Base-by-base conservation (phyloP, 2,888 invertebrate species). In the Theodoxus fluviatilis region DNA sequence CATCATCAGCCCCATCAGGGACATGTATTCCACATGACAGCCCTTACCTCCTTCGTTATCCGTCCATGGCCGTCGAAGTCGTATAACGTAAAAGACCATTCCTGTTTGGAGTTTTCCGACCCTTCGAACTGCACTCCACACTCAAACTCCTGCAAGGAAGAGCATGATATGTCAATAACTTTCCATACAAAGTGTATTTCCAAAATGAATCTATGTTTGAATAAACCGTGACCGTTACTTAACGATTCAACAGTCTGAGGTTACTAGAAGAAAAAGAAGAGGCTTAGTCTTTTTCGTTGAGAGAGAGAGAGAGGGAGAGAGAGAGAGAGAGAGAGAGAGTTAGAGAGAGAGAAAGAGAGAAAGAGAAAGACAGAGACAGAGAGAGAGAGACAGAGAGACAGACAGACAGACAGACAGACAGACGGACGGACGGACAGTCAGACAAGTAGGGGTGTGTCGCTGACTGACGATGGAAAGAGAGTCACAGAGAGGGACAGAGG, bases 51-150 rank as follows among this genome's bases (percentile, higher is more conserved):
- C 90, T 94, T 95, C 83, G 95, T 95, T 89, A 95, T 94, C 88
- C 94, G 94, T 71, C 95, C 95, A 86, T 94, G 94, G 55, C 95
- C 95, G 85, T 95, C 94, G 81, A 95, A 92, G 88, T 95, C 95
- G 85, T 95, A 95, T 73, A 95, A 90, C 40, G 95, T 95, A 87
- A 95, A 95, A 37, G 94, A 94, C 89, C 88, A 88, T 73, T 88
- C 88, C 68, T 85, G 85, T 70, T 84, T 84, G 38, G 81, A 76
- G 63, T 79, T 82, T 67, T 85, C 84, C 18, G 78, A 90, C 77
- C 92, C 92, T 79, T 94, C 93, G 80, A 94, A 93, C 79, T 94
- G 93, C 35, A 94, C 94, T 84, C 94, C 94, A 87, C 94, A 94
- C 77, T 94, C 94, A 88, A 94, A 92, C 89, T 94, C 94, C 94